Conservation (phyloP, 2,888 invertebrate species). For the Monochamus alternatus region DNA sequence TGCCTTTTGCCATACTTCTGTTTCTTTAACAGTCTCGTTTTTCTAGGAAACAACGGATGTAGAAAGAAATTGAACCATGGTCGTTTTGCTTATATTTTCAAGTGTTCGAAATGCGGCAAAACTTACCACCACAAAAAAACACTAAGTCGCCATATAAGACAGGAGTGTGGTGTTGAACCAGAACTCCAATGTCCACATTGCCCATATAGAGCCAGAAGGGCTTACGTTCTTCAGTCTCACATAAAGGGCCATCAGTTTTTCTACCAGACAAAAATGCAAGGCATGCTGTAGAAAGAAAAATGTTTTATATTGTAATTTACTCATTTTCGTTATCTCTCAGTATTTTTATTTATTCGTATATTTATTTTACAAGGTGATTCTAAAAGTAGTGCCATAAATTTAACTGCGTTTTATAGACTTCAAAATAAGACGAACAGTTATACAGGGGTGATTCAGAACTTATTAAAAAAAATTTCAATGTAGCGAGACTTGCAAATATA, state of each 20-base stretch:
- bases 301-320: not conserved
- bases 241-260: constrained; percentile 63
- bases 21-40: not conserved
- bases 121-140: constrained; percentile 73
- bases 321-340: not conserved
- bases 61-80: constrained; percentile 17
- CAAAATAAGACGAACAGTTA: no score
- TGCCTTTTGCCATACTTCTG: not conserved
- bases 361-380: not conserved
- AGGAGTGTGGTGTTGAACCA: constrained; percentile 76
- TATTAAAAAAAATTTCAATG: no score
- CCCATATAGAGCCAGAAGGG: constrained; percentile 78
- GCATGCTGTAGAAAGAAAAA: constrained; percentile 32
- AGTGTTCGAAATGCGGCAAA: constrained; percentile 71
- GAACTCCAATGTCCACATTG: constrained; percentile 85
- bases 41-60: constrained; percentile 23
- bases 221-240: constrained; percentile 71
- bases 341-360: constrained; percentile 2
- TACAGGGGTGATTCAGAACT: no score
- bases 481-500: no score
- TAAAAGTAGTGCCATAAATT: no score
- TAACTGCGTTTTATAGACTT: no score
- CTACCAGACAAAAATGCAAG: constrained; percentile 51
- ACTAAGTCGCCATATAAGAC: constrained; percentile 70
- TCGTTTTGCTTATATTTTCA: constrained; percentile 47